Percentiles rank a stretch among this genome's conserved stretches.
Evolutionary conservation across 2,113 vertebrate species (phyloP).

Genomic region (Amazona vittata): DNA sequence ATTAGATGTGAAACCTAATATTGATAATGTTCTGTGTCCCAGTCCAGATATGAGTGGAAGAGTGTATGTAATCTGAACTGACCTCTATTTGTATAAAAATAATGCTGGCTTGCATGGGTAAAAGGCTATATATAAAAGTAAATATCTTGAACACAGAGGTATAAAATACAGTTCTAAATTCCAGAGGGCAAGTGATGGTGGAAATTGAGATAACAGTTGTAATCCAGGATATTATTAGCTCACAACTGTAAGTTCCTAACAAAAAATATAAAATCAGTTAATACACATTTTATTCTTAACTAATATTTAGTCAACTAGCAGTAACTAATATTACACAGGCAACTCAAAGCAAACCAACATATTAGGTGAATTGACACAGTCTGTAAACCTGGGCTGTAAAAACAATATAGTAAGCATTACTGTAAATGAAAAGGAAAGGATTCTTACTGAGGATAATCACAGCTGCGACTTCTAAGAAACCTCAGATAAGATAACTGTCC

Average conservation of each 20-base stretch:
- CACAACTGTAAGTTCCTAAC: not conserved
- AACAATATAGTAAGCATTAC: not conserved
- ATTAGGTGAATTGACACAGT: not conserved
- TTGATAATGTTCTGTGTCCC: not conserved
- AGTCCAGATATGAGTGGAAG: not conserved
- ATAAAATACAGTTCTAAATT: not conserved
- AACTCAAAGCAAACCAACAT: not conserved
- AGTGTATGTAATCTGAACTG: not conserved
- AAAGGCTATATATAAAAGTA: not conserved
- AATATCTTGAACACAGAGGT: not conserved
- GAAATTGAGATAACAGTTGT: not conserved
- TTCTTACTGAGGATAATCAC: not conserved
- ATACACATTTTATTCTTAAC: not conserved
- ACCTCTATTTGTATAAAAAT: not conserved
- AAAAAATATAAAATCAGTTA: not conserved
- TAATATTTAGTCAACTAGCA: not conserved
- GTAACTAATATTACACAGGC: not conserved
- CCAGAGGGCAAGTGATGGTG: not conserved
- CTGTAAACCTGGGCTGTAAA: not conserved
- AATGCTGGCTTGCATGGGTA: not conserved
- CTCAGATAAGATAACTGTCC: not conserved
- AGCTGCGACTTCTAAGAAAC: not conserved
- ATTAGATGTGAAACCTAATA: not conserved
- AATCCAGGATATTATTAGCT: not conserved
- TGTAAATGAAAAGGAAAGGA: not conserved